phyloP scores from a whole-genome alignment of 1,140 invertebrate species.

The Drosophila melanica region DNA sequence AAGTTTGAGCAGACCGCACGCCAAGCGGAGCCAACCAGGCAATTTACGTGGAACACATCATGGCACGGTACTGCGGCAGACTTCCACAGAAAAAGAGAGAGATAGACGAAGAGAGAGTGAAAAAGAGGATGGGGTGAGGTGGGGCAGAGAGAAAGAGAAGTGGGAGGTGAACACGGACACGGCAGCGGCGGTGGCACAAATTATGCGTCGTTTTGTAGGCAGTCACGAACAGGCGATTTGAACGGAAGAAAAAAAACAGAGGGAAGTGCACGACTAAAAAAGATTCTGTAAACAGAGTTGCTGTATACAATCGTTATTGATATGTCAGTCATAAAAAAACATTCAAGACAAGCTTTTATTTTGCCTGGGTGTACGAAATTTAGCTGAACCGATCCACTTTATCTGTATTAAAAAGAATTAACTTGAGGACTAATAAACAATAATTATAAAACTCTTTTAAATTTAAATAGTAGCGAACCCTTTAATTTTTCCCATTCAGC shows the following conservation, averaged over 20 bases:
- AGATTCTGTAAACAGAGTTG: not conserved
- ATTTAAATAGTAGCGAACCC: too few species aligned
- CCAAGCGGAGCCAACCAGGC: slow-evolving; percentile 47
- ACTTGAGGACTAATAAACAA: too few species aligned
- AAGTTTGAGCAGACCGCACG: slow-evolving; percentile 41
- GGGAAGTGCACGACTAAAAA: not conserved
- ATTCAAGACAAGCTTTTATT: too few species aligned
- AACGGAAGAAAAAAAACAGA: slow-evolving; percentile 21
- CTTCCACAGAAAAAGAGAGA: slow-evolving; percentile 19
- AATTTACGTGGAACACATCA: slow-evolving; percentile 73
- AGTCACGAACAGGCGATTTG: slow-evolving; percentile 78
- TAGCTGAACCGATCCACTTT: too few species aligned
- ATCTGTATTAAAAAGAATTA: too few species aligned
- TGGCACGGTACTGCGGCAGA: slow-evolving; percentile 71
- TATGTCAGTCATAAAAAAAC: too few species aligned
- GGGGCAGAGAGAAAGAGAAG: too few species aligned
- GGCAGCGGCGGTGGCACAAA: slow-evolving; percentile 74
- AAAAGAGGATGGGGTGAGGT: not conserved
- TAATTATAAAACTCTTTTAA: too few species aligned
- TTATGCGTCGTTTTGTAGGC: slow-evolving; percentile 75
- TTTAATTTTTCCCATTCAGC: too few species aligned
- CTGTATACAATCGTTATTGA: too few species aligned
- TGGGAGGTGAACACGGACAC: slow-evolving; percentile 40
- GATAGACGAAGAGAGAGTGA: not conserved
- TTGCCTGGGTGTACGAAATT: too few species aligned